Evolutionary conservation across 2,113 vertebrate species (phyloP).

Genomic region (Dromaius novaehollandiae): DNA sequence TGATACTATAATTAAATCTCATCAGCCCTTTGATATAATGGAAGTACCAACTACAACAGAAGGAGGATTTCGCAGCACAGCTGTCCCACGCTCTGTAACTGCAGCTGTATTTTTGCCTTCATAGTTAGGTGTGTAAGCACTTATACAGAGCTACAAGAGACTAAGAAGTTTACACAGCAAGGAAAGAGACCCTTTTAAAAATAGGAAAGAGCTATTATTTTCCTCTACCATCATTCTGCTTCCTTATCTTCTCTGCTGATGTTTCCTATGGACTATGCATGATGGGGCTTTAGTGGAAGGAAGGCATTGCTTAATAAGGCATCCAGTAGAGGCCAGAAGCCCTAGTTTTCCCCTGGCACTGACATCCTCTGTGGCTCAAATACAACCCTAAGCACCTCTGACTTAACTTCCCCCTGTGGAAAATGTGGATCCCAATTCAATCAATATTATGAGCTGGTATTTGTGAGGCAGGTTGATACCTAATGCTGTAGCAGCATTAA

Average conservation of each 20-base stretch:
- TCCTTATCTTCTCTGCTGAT: background rate
- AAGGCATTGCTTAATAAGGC: background rate
- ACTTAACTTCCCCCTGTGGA: background rate
- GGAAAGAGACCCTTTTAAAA: background rate
- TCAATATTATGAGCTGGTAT: background rate
- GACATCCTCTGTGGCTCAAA: background rate
- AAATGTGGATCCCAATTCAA: background rate
- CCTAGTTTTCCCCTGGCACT: background rate
- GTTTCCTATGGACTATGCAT: background rate
- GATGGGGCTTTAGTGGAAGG: background rate
- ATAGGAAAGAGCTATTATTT: background rate
- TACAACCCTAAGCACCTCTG: background rate
- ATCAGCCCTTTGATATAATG: background rate
- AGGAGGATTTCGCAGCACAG: background rate
- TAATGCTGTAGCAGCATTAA: background rate
- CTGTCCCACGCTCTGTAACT: background rate
- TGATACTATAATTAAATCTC: background rate
- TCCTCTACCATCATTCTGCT: background rate
- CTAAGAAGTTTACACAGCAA: background rate
- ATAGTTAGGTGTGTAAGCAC: background rate
- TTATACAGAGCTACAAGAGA: background rate
- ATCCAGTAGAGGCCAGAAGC: background rate
- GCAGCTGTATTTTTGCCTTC: constrained; percentile 8
- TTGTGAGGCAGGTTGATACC: background rate
- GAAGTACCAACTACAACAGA: background rate